phyloP scores from a whole-genome alignment of 1,140 invertebrate genomes.

The Cheumatopsyche charites region DNA sequence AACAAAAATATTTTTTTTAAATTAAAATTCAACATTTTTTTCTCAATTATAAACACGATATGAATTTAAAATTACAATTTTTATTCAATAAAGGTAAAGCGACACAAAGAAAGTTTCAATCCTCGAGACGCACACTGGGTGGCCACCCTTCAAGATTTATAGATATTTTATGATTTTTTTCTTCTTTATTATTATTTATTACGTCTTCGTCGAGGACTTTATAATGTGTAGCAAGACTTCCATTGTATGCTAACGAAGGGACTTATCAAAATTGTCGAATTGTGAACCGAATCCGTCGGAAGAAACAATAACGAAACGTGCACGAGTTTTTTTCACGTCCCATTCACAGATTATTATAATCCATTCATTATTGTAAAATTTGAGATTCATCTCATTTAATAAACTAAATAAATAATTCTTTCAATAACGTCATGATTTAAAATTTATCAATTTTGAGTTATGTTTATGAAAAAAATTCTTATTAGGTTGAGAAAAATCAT shows the following conservation, averaged over 20 bases:
- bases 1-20: too few relatives aligned
- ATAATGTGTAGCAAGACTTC: neutral
- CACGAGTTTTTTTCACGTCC: neutral
- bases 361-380: neutral
- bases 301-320: neutral
- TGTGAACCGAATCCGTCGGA: neutral
- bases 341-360: neutral
- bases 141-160: conserved; percentile 11
- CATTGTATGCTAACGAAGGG: conserved; percentile 20
- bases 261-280: neutral
- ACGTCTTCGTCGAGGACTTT: neutral
- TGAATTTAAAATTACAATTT: too few relatives aligned
- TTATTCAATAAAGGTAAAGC: too few relatives aligned
- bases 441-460: too few relatives aligned
- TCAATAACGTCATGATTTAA: too few relatives aligned
- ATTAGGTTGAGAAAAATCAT: too few relatives aligned
- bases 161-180: conserved; percentile 13
- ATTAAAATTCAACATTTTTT: too few relatives aligned
- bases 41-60: too few relatives aligned
- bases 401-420: too few relatives aligned
- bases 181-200: conserved; percentile 5
- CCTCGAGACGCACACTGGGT: neutral
- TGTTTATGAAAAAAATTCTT: too few relatives aligned
- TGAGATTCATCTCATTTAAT: neutral
- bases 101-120: too few relatives aligned